These are phyloP conservation scores for Sapayoa aenigma DNA, from an alignment of 2,113 vertebrate species.

Conservation along the genomic window DNA sequence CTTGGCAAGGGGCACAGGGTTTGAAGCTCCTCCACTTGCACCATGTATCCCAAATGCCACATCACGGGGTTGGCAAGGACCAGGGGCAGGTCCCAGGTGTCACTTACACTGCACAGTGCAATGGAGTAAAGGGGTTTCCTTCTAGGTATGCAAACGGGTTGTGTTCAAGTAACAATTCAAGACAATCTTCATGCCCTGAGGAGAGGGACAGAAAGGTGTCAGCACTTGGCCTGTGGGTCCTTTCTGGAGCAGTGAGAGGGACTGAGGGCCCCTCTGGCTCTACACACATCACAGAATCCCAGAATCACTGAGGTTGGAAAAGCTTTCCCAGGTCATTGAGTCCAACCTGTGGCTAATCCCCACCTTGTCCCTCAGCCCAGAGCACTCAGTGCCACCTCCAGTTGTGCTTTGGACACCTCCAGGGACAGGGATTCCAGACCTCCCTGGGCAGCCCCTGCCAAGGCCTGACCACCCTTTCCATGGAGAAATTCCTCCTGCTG, in stretches of 20 bases:
- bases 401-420: not conserved
- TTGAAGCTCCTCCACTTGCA: not conserved
- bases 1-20: not conserved
- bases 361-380: not conserved
- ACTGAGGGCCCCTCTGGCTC: not conserved
- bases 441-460: not conserved
- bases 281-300: not conserved
- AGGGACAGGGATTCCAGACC: not conserved
- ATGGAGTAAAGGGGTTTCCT: slow-evolving; percentile 90
- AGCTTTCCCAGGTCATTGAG: not conserved
- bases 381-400: not conserved
- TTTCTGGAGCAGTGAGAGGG: not conserved
- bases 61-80: not conserved
- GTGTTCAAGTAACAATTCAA: slow-evolving; percentile 96
- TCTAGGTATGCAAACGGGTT: slow-evolving; percentile 89
- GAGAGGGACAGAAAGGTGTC: not conserved
- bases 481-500: not conserved
- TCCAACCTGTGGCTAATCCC: too few species aligned
- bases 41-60: rapidly evolving
- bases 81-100: rapidly evolving
- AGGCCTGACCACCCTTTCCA: not conserved
- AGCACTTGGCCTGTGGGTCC: not conserved
- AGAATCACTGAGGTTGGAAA: not conserved
- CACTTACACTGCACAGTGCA: slow-evolving; percentile 99
- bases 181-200: slow-evolving; percentile 92